phyloP scores from a whole-genome alignment of 2,113 vertebrate genomes.

The Dasyurus viverrinus region DNA sequence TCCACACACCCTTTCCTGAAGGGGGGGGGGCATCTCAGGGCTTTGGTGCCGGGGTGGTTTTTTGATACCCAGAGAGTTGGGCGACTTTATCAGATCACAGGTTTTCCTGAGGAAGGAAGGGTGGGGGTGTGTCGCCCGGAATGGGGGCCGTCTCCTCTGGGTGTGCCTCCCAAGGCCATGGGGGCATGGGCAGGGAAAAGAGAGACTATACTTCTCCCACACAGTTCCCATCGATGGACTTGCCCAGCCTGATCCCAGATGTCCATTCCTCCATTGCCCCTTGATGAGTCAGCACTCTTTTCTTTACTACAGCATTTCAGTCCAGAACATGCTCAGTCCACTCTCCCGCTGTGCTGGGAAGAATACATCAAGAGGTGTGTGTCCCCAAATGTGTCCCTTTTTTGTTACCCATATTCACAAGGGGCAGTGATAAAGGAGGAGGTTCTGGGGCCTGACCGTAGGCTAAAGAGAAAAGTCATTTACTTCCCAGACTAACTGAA shows the following conservation, averaged over 20 bases:
- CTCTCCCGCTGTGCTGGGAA: not conserved
- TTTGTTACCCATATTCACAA: not conserved
- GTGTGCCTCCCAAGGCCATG: slow-evolving; percentile 64
- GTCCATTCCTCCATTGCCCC: not conserved
- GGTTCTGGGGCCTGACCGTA: rapidly evolving
- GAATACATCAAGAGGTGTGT: not conserved
- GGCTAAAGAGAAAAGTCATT: not conserved
- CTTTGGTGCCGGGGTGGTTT: slow-evolving; percentile 78
- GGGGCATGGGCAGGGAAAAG: not conserved
- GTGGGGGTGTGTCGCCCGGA: slow-evolving; percentile 81
- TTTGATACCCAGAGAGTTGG: slow-evolving; percentile 78
- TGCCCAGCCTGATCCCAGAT: not conserved
- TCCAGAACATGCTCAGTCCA: not conserved
- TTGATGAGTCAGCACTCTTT: not conserved
- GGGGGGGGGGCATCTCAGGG: slow-evolving; percentile 60
- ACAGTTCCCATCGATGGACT: slow-evolving; percentile 2
- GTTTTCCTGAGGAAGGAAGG: slow-evolving; percentile 90
- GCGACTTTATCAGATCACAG: slow-evolving; percentile 85
- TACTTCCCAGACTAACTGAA: not conserved
- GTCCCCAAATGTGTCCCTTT: not conserved
- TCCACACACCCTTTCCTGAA: not conserved
- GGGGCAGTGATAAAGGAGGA: not conserved
- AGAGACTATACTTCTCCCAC: slow-evolving; percentile 1
- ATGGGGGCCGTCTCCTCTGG: slow-evolving; percentile 78
- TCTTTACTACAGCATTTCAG: not conserved